These are phyloP conservation scores for Agriopis aurantiaria DNA, from an alignment of 2,888 invertebrate species.

Conservation along the genomic window DNA sequence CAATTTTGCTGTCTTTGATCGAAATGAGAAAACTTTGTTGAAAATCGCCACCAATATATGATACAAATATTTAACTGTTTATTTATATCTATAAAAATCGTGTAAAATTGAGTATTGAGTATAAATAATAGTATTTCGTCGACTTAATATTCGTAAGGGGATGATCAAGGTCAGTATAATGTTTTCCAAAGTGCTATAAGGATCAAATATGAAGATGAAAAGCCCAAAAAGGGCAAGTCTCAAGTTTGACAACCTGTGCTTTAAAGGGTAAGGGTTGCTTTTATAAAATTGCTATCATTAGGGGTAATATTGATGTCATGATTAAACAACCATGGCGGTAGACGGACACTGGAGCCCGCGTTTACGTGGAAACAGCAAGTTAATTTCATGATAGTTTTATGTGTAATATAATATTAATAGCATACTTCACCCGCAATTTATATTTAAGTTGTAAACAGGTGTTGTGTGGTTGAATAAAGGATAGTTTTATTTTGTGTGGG, in stretches of 20 bases:
- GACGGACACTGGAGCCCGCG: conserved; percentile 4
- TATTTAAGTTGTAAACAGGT: background rate
- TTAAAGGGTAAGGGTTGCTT: conserved; percentile 11
- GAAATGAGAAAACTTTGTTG: no score
- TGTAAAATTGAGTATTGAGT: no score
- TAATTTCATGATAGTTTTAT: conserved; percentile 25
- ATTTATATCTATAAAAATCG: no score
- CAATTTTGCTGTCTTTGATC: no score
- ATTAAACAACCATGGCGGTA: conserved; percentile 14
- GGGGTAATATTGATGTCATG: conserved; percentile 18
- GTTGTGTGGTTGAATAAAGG: background rate
- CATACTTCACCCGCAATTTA: background rate
- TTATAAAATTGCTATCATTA: conserved; percentile 29
- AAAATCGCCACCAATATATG: no score
- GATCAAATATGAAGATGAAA: no score
- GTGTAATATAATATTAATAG: background rate
- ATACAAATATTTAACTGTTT: no score
- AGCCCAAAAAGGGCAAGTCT: no score
- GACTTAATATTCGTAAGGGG: no score
- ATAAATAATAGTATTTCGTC: no score
- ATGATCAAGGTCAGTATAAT: no score
- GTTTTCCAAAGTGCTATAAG: no score
- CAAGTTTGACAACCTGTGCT: conserved; percentile 16
- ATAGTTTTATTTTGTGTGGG: background rate
- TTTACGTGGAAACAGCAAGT: conserved; percentile 10